These are phyloP conservation scores for Chlorodrepanis virens DNA, from an alignment of 2,113 vertebrate species.

Conservation along the genomic window DNA sequence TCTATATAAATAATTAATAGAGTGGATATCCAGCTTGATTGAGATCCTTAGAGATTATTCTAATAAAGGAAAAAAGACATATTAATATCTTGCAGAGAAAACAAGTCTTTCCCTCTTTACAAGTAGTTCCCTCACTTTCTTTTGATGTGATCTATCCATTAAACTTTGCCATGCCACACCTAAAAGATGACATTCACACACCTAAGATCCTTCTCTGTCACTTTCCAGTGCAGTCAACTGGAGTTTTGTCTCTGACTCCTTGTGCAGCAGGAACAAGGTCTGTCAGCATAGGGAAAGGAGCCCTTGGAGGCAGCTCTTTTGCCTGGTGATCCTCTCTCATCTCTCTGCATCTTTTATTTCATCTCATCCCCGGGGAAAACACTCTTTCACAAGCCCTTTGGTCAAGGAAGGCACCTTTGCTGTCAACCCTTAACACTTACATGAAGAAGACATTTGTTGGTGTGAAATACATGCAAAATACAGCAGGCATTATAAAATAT, in stretches of 20 bases:
- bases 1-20: neutral
- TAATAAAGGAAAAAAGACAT: neutral
- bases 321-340: neutral
- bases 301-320: neutral
- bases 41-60: neutral
- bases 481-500: neutral
- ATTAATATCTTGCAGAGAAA: neutral
- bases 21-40: neutral
- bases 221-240: neutral
- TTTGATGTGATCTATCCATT: neutral
- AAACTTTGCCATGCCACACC: neutral
- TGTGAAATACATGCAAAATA: conserved; percentile 10
- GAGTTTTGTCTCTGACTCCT: neutral
- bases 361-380: neutral
- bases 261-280: neutral
- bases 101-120: neutral
- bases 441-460: neutral
- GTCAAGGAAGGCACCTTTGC: conserved; percentile 4
- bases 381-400: conserved; percentile 31
- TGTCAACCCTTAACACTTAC: neutral
- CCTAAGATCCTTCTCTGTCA: neutral
- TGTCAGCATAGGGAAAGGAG: neutral
- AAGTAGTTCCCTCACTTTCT: neutral
- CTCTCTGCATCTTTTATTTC: neutral
- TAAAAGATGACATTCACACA: neutral